Percentiles rank a stretch among this genome's conserved stretches.
These are phyloP conservation scores for Eupithecia pulchellata DNA, from an alignment of 2,888 invertebrate genomes.

Conservation along the genomic window DNA sequence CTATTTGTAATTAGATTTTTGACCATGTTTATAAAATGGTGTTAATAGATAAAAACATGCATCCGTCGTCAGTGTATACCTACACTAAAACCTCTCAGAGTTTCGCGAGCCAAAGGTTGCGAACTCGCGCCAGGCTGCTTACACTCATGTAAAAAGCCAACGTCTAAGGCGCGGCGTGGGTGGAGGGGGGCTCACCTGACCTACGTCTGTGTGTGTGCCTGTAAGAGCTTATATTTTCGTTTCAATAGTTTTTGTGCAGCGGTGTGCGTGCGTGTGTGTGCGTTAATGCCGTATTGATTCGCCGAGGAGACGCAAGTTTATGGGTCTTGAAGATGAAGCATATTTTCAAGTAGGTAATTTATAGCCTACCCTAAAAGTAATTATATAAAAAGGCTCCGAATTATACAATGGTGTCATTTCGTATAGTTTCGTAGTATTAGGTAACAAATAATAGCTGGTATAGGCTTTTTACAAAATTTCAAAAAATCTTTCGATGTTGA, in stretches of 20 bases:
- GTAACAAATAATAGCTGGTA: neutral
- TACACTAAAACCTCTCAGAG: neutral
- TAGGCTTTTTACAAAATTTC: neutral
- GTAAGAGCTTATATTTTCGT: slow-evolving; percentile 79
- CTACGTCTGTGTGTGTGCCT: slow-evolving; percentile 53
- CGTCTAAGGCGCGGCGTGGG: slow-evolving; percentile 78
- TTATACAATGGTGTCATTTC: too few species aligned
- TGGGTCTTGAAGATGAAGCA: slow-evolving; percentile 67
- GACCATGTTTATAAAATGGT: neutral
- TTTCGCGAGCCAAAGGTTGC: slow-evolving; percentile 59
- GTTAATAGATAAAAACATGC: too few species aligned
- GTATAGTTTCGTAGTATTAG: too few species aligned
- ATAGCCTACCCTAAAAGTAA: neutral
- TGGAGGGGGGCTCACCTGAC: slow-evolving; percentile 62
- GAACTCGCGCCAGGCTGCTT: slow-evolving; percentile 68
- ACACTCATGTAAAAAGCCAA: slow-evolving; percentile 83
- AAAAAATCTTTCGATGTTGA: too few species aligned
- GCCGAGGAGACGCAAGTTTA: slow-evolving; percentile 73
- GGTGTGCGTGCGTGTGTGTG: slow-evolving; percentile 70
- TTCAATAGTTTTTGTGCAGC: slow-evolving; percentile 83
- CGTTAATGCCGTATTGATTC: slow-evolving; percentile 83
- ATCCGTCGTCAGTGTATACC: too few species aligned
- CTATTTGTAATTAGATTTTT: neutral
- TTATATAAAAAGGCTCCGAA: neutral
- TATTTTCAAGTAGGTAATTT: slow-evolving; percentile 29